These are phyloP conservation scores for Lysandra coridon DNA, from an alignment of 2,888 invertebrate species.

Conservation along the genomic window DNA sequence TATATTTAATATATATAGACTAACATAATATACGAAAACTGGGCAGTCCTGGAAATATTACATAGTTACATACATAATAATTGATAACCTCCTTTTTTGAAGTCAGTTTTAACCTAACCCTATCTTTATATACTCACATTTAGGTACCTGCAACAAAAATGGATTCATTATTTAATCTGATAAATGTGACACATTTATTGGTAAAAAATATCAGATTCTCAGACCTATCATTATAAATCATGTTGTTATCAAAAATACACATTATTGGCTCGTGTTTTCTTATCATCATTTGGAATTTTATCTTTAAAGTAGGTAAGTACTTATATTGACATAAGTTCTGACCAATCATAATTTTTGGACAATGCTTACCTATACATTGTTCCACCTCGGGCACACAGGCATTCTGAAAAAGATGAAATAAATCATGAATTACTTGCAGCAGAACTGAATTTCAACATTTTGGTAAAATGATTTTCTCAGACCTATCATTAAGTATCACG, in stretches of 20 bases:
- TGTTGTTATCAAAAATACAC: conserved; percentile 64
- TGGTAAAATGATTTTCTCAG: background rate
- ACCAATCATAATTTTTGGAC: background rate
- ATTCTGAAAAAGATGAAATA: background rate
- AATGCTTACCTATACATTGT: background rate
- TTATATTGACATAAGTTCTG: background rate
- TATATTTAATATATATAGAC: no score
- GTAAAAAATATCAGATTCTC: background rate
- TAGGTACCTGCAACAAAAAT: conserved; percentile 26
- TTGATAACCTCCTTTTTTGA: no score
- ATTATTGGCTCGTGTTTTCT: conserved; percentile 64
- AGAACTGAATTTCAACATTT: background rate
- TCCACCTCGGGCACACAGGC: background rate
- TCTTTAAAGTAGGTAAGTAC: background rate
- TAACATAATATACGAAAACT: no score
- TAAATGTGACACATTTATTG: background rate
- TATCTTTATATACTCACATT: background rate
- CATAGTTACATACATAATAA: no score
- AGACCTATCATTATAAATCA: conserved; percentile 49
- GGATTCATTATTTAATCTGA: background rate
- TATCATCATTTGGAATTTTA: conserved; percentile 54
- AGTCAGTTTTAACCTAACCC: background rate
- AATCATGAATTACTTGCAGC: background rate
- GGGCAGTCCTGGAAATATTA: no score
- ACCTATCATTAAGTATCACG: conserved; percentile 36